phyloP scores from a whole-genome alignment of 2,113 vertebrate genomes.

The Xenus cinereus region DNA sequence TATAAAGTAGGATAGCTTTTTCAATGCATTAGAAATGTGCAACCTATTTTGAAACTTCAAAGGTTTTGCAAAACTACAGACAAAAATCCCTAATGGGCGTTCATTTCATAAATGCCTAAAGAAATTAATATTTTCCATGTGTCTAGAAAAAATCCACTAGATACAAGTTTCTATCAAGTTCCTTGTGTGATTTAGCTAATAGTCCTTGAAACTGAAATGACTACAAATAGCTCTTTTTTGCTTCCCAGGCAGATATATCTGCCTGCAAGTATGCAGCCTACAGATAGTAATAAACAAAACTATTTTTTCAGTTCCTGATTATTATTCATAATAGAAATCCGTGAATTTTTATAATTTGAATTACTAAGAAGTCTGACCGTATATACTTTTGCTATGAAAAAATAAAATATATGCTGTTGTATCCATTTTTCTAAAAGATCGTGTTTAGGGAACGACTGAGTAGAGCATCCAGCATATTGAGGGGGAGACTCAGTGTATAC shows the following conservation, averaged over 20 bases:
- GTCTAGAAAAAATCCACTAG: not conserved
- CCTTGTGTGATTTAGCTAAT: not conserved
- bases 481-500: not conserved
- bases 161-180: not conserved
- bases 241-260: not conserved
- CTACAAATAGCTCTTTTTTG: not conserved
- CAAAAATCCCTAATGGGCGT: not conserved
- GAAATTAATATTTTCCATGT: conserved; percentile 30
- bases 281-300: conserved; percentile 15
- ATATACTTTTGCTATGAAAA: not conserved
- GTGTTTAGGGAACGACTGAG: not conserved
- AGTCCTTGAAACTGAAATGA: not conserved
- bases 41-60: conserved; percentile 15
- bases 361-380: not conserved
- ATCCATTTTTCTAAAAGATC: not conserved
- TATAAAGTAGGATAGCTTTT: not conserved
- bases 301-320: conserved; percentile 1
- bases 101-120: not conserved
- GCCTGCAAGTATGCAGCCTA: not conserved
- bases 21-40: not conserved
- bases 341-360: conserved; percentile 13
- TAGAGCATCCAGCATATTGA: not conserved
- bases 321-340: conserved; percentile 13
- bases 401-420: not conserved
- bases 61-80: not conserved